Evolutionary conservation across 1,140 invertebrate genomes (phyloP), one percentile per base, ranked within the genome.

Genomic region (Acromyrmex echinatior): DNA sequence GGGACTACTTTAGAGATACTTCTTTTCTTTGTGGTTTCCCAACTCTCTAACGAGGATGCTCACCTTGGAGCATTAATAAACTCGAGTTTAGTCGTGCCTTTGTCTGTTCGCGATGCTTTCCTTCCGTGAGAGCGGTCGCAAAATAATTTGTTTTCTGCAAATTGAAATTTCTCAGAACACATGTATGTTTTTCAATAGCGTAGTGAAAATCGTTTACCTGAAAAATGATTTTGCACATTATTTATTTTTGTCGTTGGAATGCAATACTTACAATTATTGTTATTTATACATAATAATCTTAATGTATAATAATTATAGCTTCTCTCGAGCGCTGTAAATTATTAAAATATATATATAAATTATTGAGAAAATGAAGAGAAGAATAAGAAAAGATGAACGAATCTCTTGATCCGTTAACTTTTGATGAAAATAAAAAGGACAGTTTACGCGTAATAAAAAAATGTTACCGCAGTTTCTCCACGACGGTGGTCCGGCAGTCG

Each of bases 391-490:
- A 58, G 6, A 45, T 74, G 39, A 68, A 0, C 77, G 25, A 56
- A 21, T 53, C 14, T 14, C 25, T 66, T 53, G 80, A 87, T 51
- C 31, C 28, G 68, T 31, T 58, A 51, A 4, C 76, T 66, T 70
- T 81, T 79, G 79, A 89, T 88, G 87, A 90, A 93, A 93, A 95
- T 95, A 94, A 95, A 95, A 93, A 92, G 88, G 90, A 93, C 92
- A 92, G 91, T 95, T 95, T 94, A 94, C 94, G 94, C 92, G 93
- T 93, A 93, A 94, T 94, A 95, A 94, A 94, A 93, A 93, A 25
- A 92, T 90, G 71, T 73, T 65, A 77, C 56, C 31, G 14, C 35
- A 18, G 28, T 39, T 51, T 10, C 62, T 86, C 94, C 87, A 93
- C 91, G 90, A 84, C 81, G 94, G 93, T 94, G 94, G 94, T 94